A percentile compares a stretch with the other conserved stretches of the same genome.
phyloP scores from a whole-genome alignment of 37 sponge, comb jelly and placozoan genomes.

The Ephydatia muelleri region DNA sequence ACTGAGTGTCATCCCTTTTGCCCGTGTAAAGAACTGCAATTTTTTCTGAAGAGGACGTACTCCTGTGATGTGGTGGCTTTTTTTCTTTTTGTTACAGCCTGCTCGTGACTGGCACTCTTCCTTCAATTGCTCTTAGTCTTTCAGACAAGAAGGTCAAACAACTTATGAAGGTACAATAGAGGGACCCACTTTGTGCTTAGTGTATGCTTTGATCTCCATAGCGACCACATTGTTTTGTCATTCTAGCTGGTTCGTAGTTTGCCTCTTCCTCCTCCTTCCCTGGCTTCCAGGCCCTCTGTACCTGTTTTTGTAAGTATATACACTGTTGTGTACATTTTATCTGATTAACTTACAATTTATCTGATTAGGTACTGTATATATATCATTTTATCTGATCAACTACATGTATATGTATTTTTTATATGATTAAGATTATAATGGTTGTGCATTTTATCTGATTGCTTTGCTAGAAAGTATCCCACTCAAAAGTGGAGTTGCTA shows the following conservation, averaged over 20 bases:
- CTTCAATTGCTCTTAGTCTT: constrained; percentile 42
- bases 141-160: constrained; percentile 73
- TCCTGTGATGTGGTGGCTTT: background rate
- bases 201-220: background rate
- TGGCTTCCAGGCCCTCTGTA: constrained; percentile 17
- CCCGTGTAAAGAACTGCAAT: too few species aligned
- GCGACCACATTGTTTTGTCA: background rate
- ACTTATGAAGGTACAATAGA: constrained; percentile 40
- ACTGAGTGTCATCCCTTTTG: too few species aligned
- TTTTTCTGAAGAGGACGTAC: too few species aligned
- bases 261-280: constrained; percentile 72
- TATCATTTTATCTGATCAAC: too few species aligned
- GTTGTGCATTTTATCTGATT: too few species aligned
- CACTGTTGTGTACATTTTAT: background rate
- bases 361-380: too few species aligned
- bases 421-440: too few species aligned
- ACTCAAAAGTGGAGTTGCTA: too few species aligned
- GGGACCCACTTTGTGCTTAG: background rate
- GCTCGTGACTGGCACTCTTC: constrained; percentile 42
- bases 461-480: too few species aligned
- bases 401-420: too few species aligned
- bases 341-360: too few species aligned
- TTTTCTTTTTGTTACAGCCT: constrained; percentile 33
- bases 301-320: constrained; percentile 44
- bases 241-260: constrained; percentile 57